A percentile compares a stretch with the other conserved stretches of the same genome.
Conservation (phyloP, 2,888 invertebrate genomes). For the Galerucella calmariensis region DNA sequence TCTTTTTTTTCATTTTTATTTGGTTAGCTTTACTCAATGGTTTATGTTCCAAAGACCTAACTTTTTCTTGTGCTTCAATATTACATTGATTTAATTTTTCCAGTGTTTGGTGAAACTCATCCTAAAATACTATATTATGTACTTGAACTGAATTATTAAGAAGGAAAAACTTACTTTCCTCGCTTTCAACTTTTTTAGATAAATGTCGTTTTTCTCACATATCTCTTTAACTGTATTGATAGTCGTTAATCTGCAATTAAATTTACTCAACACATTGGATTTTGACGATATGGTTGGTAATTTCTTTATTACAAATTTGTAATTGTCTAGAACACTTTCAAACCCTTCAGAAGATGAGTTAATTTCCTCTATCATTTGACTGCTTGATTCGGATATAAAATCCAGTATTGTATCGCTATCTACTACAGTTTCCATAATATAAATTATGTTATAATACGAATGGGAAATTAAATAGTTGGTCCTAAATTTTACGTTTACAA, state of each 20-base stretch:
- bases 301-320: neutral
- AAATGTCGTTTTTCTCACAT: neutral
- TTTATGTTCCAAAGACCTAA: neutral
- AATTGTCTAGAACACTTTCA: neutral
- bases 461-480: neutral
- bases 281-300: neutral
- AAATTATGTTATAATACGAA: neutral
- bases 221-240: neutral
- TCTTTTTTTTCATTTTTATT: neutral
- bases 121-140: neutral
- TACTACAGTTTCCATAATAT: neutral
- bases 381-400: neutral
- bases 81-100: neutral
- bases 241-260: neutral
- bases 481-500: neutral
- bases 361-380: neutral
- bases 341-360: neutral
- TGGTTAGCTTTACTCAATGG: neutral
- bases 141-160: neutral
- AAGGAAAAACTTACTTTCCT: neutral
- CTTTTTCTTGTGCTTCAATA: constrained; percentile 1
- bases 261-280: neutral
- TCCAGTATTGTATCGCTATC: neutral
- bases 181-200: neutral
- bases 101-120: neutral